phyloP scores from a whole-genome alignment of 2,113 vertebrate genomes.

The Brachyistius frenatus region DNA sequence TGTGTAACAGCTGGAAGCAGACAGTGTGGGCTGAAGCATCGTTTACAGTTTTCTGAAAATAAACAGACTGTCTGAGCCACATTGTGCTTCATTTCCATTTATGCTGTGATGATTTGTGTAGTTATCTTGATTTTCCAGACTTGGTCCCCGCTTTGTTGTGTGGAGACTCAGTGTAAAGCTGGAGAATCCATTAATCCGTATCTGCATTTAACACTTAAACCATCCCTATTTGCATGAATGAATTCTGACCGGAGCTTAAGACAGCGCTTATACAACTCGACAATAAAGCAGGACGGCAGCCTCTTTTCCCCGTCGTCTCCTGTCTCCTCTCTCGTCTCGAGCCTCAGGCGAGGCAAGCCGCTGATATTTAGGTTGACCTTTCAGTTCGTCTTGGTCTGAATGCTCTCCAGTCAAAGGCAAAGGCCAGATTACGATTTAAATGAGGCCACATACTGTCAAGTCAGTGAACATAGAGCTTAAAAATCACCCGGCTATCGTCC shows the following conservation, averaged over 20 bases:
- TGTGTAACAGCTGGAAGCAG: constrained; percentile 21
- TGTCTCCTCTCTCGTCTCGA: constrained; percentile 1
- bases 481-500: not conserved
- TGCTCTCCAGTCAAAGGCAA: constrained; percentile 34
- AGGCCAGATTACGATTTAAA: constrained; percentile 18
- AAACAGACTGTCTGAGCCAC: not conserved
- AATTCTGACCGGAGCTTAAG: constrained; percentile 7
- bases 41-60: not conserved
- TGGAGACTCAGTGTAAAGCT: not conserved
- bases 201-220: constrained; percentile 3
- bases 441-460: constrained; percentile 10
- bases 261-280: not conserved
- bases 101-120: not conserved
- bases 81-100: not conserved
- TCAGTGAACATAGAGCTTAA: constrained; percentile 21
- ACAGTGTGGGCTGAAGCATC: not conserved
- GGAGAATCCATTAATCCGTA: not conserved
- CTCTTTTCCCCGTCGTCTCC: constrained; percentile 14
- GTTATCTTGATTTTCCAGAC: not conserved
- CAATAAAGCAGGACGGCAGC: not conserved
- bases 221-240: not conserved
- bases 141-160: not conserved
- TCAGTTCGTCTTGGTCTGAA: constrained; percentile 37
- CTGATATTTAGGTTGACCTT: constrained; percentile 66
- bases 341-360: constrained; percentile 21